Base-by-base conservation (phyloP, 2,113 vertebrate species). In the Malurus elegans region DNA sequence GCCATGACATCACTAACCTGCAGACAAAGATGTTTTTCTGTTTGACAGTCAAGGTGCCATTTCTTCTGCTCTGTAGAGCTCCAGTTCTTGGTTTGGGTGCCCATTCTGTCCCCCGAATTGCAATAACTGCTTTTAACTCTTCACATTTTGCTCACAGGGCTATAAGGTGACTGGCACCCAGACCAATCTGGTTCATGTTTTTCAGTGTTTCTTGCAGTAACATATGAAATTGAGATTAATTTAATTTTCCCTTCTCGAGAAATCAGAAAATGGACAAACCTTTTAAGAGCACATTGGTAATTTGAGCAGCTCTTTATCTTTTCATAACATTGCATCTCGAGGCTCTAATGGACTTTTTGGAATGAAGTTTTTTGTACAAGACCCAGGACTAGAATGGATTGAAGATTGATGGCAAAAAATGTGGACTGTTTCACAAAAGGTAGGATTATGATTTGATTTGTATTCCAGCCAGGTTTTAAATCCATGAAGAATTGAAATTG, bases 311-410 rank as follows among this genome's bases (percentile, higher is more conserved):
- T 83, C n/a, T 72, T 94, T 88, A 67, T 90, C 60, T 56, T 90
- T 80, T 56, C 9, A 15, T 44, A 90, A 38, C 50, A 36, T 18
- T 32, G 42, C 17, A 40, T 88, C 69, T 80, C 5, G 7, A 93
- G 56, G 45, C 57, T 70, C 45, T 92, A 96, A 94, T 80, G 82
- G 88, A 51, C 82, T 78, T 88, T 83, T 82, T 96, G 94, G 90
- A 91, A 92, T 90, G 20, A 67, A 76, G 13, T 14, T 79, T 79
- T 75, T 91, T 47, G 79, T 83, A 64, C 36, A 65, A 74, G 28
- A 26, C 64, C 20, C 56, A 74, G 12, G 23, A 48, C 10, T 60
- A n/a, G 10, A 67, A 58, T 13, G 62, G 24, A 44, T 51, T 86
- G 64, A 20, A 72, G 78, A 79, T 21, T 82, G 73, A 91, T 75